phyloP scores from a whole-genome alignment of 92 coral and sea anemone genomes.

The Porites divaricata region DNA sequence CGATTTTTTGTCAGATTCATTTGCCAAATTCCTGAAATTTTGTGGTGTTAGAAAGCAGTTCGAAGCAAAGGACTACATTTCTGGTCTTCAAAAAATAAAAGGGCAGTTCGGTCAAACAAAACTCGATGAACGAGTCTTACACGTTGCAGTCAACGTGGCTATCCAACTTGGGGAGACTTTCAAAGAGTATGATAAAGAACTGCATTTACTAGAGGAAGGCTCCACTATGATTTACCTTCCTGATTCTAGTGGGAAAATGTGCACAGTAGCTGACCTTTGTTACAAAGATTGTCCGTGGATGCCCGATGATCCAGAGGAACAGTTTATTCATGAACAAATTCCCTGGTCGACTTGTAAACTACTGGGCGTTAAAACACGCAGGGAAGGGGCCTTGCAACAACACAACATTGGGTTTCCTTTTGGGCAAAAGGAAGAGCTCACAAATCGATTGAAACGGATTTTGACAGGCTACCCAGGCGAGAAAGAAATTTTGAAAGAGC shows the following conservation, averaged over 20 bases:
- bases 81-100: constrained; percentile 33
- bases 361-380: constrained; percentile 64
- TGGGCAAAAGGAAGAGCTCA: constrained; percentile 85
- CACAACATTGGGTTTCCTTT: constrained; percentile 55
- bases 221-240: constrained; percentile 50
- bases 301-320: constrained; percentile 40
- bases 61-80: constrained; percentile 54
- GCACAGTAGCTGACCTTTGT: constrained; percentile 40
- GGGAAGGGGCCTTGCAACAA: constrained; percentile 53
- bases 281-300: constrained; percentile 71
- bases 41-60: constrained; percentile 51
- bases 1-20: constrained; percentile 7
- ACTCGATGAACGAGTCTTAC: background rate
- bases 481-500: constrained; percentile 84
- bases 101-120: background rate
- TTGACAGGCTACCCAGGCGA: constrained; percentile 75
- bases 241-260: constrained; percentile 47
- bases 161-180: background rate
- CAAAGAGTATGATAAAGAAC: too few relatives aligned
- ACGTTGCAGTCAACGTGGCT: constrained; percentile 1
- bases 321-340: background rate
- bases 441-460: constrained; percentile 83
- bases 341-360: constrained; percentile 15
- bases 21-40: constrained; percentile 33
- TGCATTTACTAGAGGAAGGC: background rate